Evolutionary conservation across 1,140 invertebrate genomes (phyloP).

Genomic region (Ceratosolen solmsi): DNA sequence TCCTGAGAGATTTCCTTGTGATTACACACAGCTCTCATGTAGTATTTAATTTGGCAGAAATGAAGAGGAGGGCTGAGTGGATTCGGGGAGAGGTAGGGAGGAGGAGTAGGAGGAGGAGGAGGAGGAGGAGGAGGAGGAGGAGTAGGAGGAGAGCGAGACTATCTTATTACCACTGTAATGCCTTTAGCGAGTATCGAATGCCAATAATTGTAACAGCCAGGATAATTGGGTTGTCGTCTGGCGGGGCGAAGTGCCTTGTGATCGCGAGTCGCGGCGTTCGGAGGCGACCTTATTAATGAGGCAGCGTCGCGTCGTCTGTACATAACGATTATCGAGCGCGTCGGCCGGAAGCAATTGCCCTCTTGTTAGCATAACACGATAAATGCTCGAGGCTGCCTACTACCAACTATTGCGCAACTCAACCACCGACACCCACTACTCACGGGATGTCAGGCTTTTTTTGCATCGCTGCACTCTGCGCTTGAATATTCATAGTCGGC

Average conservation of each 20-base stretch:
- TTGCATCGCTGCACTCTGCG: not conserved
- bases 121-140: no score
- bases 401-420: not conserved
- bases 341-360: not conserved
- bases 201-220: not conserved
- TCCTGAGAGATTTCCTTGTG: not conserved
- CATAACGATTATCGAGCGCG: not conserved
- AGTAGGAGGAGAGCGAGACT: no score
- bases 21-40: not conserved
- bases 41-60: not conserved
- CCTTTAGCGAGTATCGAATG: not conserved
- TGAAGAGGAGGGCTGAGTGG: no score
- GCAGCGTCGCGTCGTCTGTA: not conserved
- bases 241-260: not conserved
- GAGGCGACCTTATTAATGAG: not conserved
- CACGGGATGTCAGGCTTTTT: not conserved
- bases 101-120: no score
- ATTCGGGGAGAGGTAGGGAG: not conserved
- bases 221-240: not conserved
- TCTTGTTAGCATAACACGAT: slow-evolving; percentile 4
- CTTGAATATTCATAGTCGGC: slow-evolving; percentile 12
- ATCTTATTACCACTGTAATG: not conserved
- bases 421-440: not conserved
- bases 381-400: not conserved
- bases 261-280: not conserved